Percentiles rank a stretch among this genome's conserved stretches.
Conservation (phyloP, 1,140 invertebrate genomes). For the Bathynomus jamesi region DNA sequence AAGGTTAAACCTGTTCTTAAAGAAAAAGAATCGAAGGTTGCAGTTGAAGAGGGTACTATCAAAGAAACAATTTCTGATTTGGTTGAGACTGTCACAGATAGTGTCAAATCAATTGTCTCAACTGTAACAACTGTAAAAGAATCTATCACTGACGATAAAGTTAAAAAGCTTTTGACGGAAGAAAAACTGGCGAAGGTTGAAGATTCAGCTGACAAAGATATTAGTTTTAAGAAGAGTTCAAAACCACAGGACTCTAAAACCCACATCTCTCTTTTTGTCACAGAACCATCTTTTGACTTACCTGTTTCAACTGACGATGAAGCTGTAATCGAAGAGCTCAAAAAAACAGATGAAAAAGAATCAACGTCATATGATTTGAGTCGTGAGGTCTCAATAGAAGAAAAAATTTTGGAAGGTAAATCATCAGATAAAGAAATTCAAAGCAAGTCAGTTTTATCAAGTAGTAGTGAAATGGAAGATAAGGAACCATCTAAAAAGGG, state of each 20-base stretch:
- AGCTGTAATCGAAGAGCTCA: no score
- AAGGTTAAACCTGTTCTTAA: background rate
- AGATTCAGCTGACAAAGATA: background rate
- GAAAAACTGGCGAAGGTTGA: background rate
- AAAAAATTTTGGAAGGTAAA: background rate
- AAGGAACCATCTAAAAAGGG: background rate
- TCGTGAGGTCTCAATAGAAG: background rate
- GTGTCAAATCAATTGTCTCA: no score
- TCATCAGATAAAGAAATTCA: background rate
- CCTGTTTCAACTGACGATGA: background rate
- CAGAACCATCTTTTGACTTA: background rate
- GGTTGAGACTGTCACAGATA: no score
- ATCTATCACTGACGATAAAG: no score
- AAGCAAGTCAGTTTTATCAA: no score
- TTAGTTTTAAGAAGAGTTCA: background rate
- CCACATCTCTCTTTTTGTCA: background rate
- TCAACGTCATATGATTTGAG: no score
- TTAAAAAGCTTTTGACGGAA: background rate
- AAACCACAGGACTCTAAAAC: background rate
- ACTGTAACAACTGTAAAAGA: no score
- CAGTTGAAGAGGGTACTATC: background rate
- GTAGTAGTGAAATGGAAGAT: background rate
- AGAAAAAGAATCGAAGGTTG: background rate
- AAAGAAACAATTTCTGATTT: no score
- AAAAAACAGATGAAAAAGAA: background rate